Percentiles rank a stretch among this genome's conserved stretches.
Conservation (phyloP, 2,113 vertebrate species). For the Hemiscyllium ocellatum region DNA sequence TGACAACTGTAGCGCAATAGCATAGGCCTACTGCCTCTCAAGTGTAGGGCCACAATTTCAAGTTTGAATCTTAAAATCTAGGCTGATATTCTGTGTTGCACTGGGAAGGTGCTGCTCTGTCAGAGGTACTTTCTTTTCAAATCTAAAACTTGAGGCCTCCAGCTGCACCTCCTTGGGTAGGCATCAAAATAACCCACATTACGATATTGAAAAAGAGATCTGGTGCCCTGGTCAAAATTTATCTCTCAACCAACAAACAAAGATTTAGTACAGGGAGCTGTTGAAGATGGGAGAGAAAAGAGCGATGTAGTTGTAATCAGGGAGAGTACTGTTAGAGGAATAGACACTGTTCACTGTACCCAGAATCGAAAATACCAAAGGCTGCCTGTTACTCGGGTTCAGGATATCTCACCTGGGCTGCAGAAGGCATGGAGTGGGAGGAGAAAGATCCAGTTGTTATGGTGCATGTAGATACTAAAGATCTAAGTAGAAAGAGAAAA, state of each 20-base stretch:
- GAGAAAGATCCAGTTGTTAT: no score
- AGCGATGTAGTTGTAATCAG: no score
- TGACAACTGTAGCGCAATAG: neutral
- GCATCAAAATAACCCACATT: neutral
- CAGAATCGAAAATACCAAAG: no score
- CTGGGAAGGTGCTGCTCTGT: neutral
- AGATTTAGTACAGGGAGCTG: neutral
- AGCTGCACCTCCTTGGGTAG: neutral
- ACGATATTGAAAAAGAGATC: neutral
- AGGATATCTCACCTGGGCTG: no score
- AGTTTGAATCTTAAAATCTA: neutral
- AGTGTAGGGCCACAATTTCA: neutral
- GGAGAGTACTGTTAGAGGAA: no score
- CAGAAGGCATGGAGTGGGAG: no score
- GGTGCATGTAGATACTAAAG: no score
- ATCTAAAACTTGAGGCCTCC: neutral
- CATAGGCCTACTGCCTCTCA: neutral
- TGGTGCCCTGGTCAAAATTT: neutral
- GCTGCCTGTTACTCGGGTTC: no score
- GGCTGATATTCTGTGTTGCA: neutral
- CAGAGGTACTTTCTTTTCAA: neutral
- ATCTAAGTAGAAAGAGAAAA: no score
- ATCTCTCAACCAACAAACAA: neutral
- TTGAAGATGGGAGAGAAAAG: no score
- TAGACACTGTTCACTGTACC: no score